These are phyloP conservation scores for Idris sp. DNA, from an alignment of 1,140 invertebrate genomes.

Conservation along the genomic window DNA sequence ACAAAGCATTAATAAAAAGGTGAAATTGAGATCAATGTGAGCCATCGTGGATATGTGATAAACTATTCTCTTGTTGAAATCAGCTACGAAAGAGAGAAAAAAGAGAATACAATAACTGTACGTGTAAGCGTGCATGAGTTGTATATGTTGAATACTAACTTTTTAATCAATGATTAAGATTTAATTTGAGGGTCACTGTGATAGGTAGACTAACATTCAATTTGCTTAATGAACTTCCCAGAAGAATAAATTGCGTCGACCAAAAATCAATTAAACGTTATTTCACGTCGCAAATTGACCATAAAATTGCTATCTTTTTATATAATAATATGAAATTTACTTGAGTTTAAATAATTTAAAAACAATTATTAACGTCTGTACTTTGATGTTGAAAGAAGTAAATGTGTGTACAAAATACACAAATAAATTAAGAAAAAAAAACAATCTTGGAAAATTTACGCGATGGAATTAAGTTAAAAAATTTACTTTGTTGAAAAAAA, in stretches of 20 bases:
- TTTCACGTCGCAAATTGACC: conserved; percentile 13
- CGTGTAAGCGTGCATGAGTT: not conserved
- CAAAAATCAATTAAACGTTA: conserved; percentile 60
- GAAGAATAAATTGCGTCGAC: conserved; percentile 31
- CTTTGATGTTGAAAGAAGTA: too few species aligned
- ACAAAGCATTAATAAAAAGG: not conserved
- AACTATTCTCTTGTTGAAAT: conserved; percentile 21
- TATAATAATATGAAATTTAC: not conserved
- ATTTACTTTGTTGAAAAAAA: too few species aligned
- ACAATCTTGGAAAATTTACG: too few species aligned
- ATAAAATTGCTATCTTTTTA: not conserved
- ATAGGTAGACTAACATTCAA: conserved; percentile 68
- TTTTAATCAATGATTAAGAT: conserved; percentile 58
- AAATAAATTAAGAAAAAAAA: too few species aligned
- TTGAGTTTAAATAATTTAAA: too few species aligned
- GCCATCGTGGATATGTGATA: conserved; percentile 38
- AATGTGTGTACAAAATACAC: too few species aligned
- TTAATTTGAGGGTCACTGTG: conserved; percentile 72
- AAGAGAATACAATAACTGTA: not conserved
- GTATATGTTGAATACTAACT: conserved; percentile 40
- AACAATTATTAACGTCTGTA: too few species aligned
- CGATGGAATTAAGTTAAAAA: too few species aligned
- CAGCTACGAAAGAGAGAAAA: not conserved
- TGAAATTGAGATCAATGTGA: conserved; percentile 42
- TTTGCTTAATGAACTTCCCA: conserved; percentile 53